Evolutionary conservation across 2,888 invertebrate species (phyloP), one percentile per base, ranked within the genome.

Genomic region (Lomographa bimaculata): DNA sequence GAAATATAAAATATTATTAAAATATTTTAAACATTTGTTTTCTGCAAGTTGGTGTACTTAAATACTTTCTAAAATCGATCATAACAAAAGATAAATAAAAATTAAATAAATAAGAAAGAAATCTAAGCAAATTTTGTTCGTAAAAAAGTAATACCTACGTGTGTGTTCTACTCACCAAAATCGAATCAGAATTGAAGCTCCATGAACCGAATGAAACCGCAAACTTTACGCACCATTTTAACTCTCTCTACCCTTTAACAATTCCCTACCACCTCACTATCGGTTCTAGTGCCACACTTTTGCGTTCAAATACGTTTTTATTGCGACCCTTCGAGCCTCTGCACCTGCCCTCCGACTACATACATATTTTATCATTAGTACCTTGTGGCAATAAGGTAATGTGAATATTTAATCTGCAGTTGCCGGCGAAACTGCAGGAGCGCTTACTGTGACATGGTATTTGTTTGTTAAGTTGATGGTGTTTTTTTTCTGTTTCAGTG

Each of bases 281-380:
- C 14, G n/a, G 7, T 7, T 5, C 9, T 1, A 17, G 30, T 30
- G 19, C n/a, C n/a, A n/a, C n/a, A n/a, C n/a, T n/a, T n/a, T n/a
- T 30, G 14, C 30, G 18, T 30, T 30, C n/a, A n/a, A n/a, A n/a
- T 38, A 39, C 30, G 32, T 25, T 32, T 32, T 39, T 39, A 39
- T 39, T 39, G 20, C 38, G 26, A 20, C 38, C 30, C 23, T 39
- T 32, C 26, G 20, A 30, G 25, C 38, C 28, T 8, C 20, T n/a
- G 25, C 34, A 25, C 34, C 34, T 34, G 25, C 19, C n/a, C n/a
- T n/a, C 12, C 28, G n/a, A 20, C 23, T n/a, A 8, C 37, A 38
- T 38, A 17, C 29, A 38, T 38, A 38, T 38, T 30, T n/a, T 19
- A 38, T 11, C 37, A 7, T 24, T 9, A 30, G 19, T 24, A 30